Conservation (phyloP, 2,888 invertebrate genomes). For the Watsonalla cultraria region DNA sequence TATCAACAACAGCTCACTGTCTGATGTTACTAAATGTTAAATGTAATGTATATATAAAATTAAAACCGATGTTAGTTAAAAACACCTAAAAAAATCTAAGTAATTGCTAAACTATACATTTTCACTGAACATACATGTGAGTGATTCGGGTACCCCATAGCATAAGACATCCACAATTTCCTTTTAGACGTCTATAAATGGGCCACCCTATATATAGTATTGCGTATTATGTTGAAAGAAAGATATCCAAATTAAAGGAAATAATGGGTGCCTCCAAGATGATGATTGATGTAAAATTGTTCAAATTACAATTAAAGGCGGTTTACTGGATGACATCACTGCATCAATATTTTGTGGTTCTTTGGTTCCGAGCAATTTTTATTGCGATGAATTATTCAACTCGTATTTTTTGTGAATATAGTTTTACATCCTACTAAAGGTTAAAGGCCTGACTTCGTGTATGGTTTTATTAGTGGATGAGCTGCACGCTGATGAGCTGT, state of each 20-base stretch:
- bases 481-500: not conserved
- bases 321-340: slow-evolving; percentile 26
- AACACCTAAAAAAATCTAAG: too few species aligned
- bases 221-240: too few species aligned
- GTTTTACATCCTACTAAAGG: not conserved
- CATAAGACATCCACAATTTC: too few species aligned
- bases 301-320: not conserved
- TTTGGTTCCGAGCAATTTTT: slow-evolving; percentile 29
- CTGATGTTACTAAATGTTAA: too few species aligned
- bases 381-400: slow-evolving; percentile 22
- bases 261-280: not conserved
- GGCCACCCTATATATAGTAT: too few species aligned
- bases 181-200: too few species aligned
- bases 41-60: too few species aligned
- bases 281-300: not conserved
- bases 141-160: too few species aligned
- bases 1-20: too few species aligned
- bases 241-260: not conserved
- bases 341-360: slow-evolving; percentile 30
- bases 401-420: slow-evolving; percentile 16
- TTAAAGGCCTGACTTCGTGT: not conserved
- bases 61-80: too few species aligned
- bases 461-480: not conserved
- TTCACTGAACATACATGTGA: too few species aligned
- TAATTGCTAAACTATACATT: too few species aligned